Base-by-base conservation (phyloP, 1,140 invertebrate species). In the Heliconius eleuchia region DNA sequence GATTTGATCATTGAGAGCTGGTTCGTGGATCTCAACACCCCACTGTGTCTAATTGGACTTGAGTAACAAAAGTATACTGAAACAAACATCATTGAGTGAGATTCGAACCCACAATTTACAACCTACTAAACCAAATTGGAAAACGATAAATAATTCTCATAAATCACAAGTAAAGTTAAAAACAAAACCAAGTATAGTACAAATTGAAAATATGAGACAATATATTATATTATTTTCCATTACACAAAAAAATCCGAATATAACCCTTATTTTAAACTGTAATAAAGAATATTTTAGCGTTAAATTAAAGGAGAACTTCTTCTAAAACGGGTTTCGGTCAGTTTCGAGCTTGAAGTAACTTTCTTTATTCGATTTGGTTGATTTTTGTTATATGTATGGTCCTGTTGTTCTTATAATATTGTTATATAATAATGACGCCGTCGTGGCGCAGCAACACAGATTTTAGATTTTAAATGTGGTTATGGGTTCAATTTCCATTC, bases 311-410 rank as follows among this genome's bases (percentile, higher is more conserved):
- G 13, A 66, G 60, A 66, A 16, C 60, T 66, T 66, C 60, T 66
- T 66, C 27, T 52, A 66, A 66, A 66, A 66, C 60, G 60, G 27
- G 60, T 66, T 66, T 66, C 60, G 27, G 60, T 60, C 57, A 60
- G 57, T 27, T 30, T 66, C 23, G 60, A 27, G 60, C 60, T 5
- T 66, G 60, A 66, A 66, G 60, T 66, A 66, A 66, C 60, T 66
- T 66, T 66, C 60, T 66, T 66, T 66, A 66, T 66, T 30, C 60
- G 60, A 66, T 66, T 66, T 66, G 23, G 60, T 66, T 66, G 23
- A 66, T 66, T 66, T 66, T 66, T 27, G 11, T 66, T 66, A 66
- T 18, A 30, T 30, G 60, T 30, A 2, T 66, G 11, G 8, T n/a
- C 11, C 23, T 66, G 30, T 66, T 66, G 60, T 66, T 66, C 27